Base-by-base conservation (phyloP, 2,113 vertebrate genomes). In the Amblyopsis rosae region DNA sequence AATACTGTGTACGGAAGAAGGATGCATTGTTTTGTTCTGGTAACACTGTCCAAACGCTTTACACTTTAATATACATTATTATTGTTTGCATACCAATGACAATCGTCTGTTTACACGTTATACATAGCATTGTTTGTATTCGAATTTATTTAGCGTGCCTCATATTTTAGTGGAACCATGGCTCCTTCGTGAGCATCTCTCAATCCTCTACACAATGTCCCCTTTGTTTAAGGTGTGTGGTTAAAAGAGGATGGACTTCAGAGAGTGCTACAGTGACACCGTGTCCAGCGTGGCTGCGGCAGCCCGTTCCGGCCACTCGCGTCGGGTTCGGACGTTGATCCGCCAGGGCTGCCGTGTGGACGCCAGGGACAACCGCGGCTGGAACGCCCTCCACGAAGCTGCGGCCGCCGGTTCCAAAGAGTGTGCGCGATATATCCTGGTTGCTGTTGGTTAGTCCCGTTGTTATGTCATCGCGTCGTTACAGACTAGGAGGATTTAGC, bases 301-400 rank as follows among this genome's bases (percentile, higher is more conserved):
- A 1, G 95, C 93, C 65, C 93, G 95, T 1, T 79, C 91, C 4
- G 94, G 95, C 55, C 83, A 93, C 0, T 48, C 76, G 58, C 85
- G 83, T 79, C 77, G 76, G 15, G 65, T 98, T 71, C 90, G 85
- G 87, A 90, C 86, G 26, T 88, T 99, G 9, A 93, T 98, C 0
- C 86, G 59, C 65, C 84, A 89, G 12, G 95, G 95, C 0, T 91
- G 81, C 75, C 93, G 94, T 0, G 11, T 94, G 1, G 94, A 98
- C 72, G 86, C 94, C 35, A 87, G 91, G 0, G 97, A 99, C 83
- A 99, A 98, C 90, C 93, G 98, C n/a, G 95, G 97, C 2, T 99
- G 96, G 97, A 88, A 87, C 73, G 91, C 97, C 0, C 90, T 98
- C 71, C 98, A 99, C 0, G 96, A 99, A 86, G 96, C 96, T 0